Evolutionary conservation across 1,140 invertebrate genomes (phyloP).

Genomic region (Drosophila pruinosa): DNA sequence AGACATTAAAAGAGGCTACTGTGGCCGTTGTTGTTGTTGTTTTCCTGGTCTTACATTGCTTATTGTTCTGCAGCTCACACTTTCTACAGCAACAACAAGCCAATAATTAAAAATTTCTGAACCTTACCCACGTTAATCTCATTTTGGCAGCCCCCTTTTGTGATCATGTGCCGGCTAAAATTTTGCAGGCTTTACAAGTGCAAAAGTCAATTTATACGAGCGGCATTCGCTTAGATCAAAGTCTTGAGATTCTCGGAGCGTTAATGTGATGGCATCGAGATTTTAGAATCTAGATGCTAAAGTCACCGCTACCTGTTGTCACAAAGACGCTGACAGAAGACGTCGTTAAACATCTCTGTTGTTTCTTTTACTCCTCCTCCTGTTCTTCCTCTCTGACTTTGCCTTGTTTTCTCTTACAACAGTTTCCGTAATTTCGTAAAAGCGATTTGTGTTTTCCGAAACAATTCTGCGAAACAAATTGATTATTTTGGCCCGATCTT

Average conservation of each 20-base stretch:
- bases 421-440: slow-evolving; percentile 75
- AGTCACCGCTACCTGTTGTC: slow-evolving; percentile 71
- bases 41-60: neutral
- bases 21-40: slow-evolving; percentile 37
- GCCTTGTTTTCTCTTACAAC: slow-evolving; percentile 53
- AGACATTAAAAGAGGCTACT: slow-evolving; percentile 58
- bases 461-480: slow-evolving; percentile 75
- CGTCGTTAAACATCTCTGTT: neutral
- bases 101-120: slow-evolving; percentile 60
- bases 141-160: slow-evolving; percentile 42
- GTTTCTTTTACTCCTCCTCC: neutral
- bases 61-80: slow-evolving; percentile 49
- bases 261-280: slow-evolving; percentile 68
- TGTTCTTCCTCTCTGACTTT: slow-evolving; percentile 2
- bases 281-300: slow-evolving; percentile 45
- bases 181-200: slow-evolving; percentile 59
- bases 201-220: slow-evolving; percentile 57
- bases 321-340: slow-evolving; percentile 16
- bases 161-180: neutral
- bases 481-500: slow-evolving; percentile 62
- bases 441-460: slow-evolving; percentile 67
- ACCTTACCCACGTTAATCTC: slow-evolving; percentile 35
- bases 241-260: slow-evolving; percentile 34
- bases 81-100: slow-evolving; percentile 40
- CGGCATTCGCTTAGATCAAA: slow-evolving; percentile 55